Base-by-base conservation (phyloP, 1,140 invertebrate species). In the Asbolus verrucosus region DNA sequence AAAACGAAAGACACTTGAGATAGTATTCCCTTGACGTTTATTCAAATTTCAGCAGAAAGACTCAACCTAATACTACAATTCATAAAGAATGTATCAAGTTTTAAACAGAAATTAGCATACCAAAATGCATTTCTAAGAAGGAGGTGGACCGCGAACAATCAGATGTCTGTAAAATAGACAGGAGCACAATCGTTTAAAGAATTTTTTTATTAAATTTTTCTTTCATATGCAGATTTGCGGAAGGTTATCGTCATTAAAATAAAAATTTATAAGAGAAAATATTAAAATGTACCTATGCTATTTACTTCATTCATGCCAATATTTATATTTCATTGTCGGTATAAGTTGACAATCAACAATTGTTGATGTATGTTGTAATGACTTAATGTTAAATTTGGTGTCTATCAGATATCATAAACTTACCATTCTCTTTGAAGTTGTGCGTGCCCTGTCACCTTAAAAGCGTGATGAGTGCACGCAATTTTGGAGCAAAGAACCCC, bases 21-120 rank as follows among this genome's bases (percentile, higher is more conserved):
- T 63, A 41, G 33, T 63, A 63, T 63, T 63, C 61, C 61, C 61
- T 24, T 63, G 61, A 63, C 61, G 33, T 63, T 63, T 63, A 63
- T 63, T 63, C 61, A 63, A 63, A 63, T 63, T 63, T 63, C 61
- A 63, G 24, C 61, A 63, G 33, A 63, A 21, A 63, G 27, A 63
- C 61, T 63, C 61, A 41, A 39, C 61, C 61, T 63, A 63, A 63
- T 41, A 31, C 61, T 63, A 63, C 61, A 69, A 69, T 69, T 69
- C 67, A 69, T 59, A 69, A 69, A 62, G 67, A 69, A 69, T 60
- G 39, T 69, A 59, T 69, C 59, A 69, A 69, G 67, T 69, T 69
- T 69, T 69, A 69, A 69, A 69, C 38, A 69, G 67, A 62, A 69
- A 69, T 69, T 69, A 62, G 67, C 67, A 69, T 69, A 69, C 15